These are phyloP conservation scores for Anguilla japonica DNA, from an alignment of 2,113 vertebrate genomes.

Conservation along the genomic window DNA sequence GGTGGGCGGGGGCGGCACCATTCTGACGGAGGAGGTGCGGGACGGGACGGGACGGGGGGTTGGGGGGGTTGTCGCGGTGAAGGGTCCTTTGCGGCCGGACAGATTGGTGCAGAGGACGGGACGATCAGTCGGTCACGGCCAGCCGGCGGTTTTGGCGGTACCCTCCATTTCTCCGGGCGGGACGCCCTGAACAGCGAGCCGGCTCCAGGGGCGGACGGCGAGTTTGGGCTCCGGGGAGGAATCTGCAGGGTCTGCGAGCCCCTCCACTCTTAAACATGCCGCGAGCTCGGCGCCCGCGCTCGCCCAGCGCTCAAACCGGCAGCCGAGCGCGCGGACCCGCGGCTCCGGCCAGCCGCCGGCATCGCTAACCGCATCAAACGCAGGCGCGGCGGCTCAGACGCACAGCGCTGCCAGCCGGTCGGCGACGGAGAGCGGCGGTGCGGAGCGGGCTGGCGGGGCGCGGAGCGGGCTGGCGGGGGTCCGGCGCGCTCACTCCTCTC, in stretches of 20 bases:
- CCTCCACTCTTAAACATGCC: background rate
- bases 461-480: background rate
- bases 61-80: background rate
- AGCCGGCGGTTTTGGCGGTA: background rate
- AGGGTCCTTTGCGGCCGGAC: background rate
- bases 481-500: constrained; percentile 13
- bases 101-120: background rate
- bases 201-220: background rate
- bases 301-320: background rate
- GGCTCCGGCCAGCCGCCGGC: background rate
- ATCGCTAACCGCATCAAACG: background rate
- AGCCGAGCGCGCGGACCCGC: background rate
- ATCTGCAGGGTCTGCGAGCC: no score
- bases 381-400: background rate
- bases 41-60: background rate
- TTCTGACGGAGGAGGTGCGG: constrained; percentile 22
- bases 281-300: background rate
- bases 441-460: background rate
- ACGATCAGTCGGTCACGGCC: background rate
- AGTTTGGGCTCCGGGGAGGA: background rate
- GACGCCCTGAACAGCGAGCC: background rate
- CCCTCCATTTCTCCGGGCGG: background rate
- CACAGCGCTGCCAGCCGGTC: background rate
- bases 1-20: constrained; percentile 45
- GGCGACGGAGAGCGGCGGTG: no score